Evolutionary conservation across 1,140 invertebrate species (phyloP), one percentile per base, ranked within the genome.

Genomic region (Ceratina australensis): DNA sequence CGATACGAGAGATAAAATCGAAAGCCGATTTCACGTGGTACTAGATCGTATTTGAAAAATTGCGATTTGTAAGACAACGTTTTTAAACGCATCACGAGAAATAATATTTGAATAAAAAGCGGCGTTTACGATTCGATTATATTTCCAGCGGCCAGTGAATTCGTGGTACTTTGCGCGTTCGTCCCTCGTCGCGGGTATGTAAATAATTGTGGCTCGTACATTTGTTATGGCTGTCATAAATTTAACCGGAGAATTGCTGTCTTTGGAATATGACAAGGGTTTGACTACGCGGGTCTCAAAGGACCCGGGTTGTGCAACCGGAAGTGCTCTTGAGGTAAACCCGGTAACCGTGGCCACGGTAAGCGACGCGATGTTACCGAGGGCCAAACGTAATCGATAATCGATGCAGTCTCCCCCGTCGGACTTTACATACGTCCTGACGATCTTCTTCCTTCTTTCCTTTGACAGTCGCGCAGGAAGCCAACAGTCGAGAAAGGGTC

Each of bases 221-320:
- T 75, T 77, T 80, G 81, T 82, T 86, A 79, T 12, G 33, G 22
- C 61, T 26, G 80, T 52, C 67, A 64, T 82, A 85, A 86, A 82
- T 82, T 66, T 71, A 72, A 57, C 33, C 42, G 10, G 59, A 10
- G 65, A 15, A 26, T 54, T 52, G 59, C 28, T 80, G 79, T 83
- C 81, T 83, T 78, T 73, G 59, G 63, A 54, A 61, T 66, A 64
- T 64, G 86, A 82, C 76, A 75, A 83, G 81, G 80, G 77, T 72
- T 81, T 73, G 78, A 66, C 64, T 82, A 57, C 68, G 66, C 65
- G 10, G 60, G 67, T 61, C 83, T 84, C 83, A 85, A 82, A 86
- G 85, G 84, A 69, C 66, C 10, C 59, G 69, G 59, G 63, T 69
- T 50, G 73, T 52, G 59, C 78, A 73, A 47, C 79, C 73, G 64